Conservation (phyloP, 1,140 invertebrate species). For the Papilio polytes region DNA sequence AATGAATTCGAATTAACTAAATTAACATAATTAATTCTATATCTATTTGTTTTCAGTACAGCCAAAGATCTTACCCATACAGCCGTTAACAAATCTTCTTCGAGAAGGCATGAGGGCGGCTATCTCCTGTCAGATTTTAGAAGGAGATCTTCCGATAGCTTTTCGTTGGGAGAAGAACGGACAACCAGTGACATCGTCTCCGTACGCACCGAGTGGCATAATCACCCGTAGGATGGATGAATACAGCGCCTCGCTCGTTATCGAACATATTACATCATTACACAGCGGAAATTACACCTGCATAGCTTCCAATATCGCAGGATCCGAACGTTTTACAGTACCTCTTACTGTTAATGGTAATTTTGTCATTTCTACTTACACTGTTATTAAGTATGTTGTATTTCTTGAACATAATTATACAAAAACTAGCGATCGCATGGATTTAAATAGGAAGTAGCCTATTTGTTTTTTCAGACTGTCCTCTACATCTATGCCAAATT, state of each 20-base stretch:
- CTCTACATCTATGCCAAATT: too few species aligned
- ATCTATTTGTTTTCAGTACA: slow-evolving; percentile 86
- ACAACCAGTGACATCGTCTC: slow-evolving; percentile 83
- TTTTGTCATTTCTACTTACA: not conserved
- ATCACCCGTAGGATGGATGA: slow-evolving; percentile 90
- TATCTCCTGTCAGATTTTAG: slow-evolving; percentile 96
- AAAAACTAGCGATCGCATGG: too few species aligned
- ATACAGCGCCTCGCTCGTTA: slow-evolving; percentile 94
- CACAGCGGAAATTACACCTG: slow-evolving; percentile 96
- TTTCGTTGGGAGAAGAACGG: slow-evolving; percentile 94
- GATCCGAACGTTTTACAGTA: slow-evolving; percentile 89
- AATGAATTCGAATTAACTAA: not conserved
- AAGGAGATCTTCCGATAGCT: slow-evolving; percentile 96
- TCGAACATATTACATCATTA: slow-evolving; percentile 92
- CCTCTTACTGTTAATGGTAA: slow-evolving; percentile 93
- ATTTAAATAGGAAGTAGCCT: too few species aligned
- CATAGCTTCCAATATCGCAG: slow-evolving; percentile 93
- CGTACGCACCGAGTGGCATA: slow-evolving; percentile 83
- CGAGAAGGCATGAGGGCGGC: slow-evolving; percentile 96
- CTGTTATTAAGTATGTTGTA: not conserved
- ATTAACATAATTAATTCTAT: slow-evolving; percentile 25
- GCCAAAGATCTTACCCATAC: slow-evolving; percentile 94
- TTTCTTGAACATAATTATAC: too few species aligned
- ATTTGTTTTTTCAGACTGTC: too few species aligned
- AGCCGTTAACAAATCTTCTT: slow-evolving; percentile 91